Conservation (phyloP, 2,888 invertebrate species). For the Arrhopalites spinosus region DNA sequence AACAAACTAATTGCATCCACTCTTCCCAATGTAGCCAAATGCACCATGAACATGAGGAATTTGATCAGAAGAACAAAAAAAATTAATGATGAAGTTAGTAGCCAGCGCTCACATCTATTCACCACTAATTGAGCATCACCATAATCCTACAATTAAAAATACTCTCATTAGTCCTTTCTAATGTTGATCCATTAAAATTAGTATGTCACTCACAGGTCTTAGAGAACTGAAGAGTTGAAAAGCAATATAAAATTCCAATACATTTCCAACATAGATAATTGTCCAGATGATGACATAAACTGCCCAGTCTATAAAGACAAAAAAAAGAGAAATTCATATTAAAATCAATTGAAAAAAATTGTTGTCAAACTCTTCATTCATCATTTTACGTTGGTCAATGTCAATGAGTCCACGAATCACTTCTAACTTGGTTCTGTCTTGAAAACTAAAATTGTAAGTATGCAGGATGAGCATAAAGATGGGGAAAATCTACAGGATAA, state of each 20-base stretch:
- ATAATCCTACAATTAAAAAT: constrained; percentile 15
- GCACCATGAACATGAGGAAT: constrained; percentile 14
- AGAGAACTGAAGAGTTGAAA: constrained; percentile 8
- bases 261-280: constrained; percentile 8
- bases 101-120: constrained; percentile 10
- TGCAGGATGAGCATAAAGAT: constrained; percentile 10
- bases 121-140: constrained; percentile 7
- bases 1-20: constrained; percentile 10
- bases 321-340: background rate
- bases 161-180: background rate
- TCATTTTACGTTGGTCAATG: constrained; percentile 2
- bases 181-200: background rate
- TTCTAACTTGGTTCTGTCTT: constrained; percentile 1
- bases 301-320: constrained; percentile 14
- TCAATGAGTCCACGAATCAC: constrained; percentile 25
- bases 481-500: constrained; percentile 11
- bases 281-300: constrained; percentile 22
- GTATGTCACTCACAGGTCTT: constrained; percentile 20
- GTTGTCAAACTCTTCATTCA: background rate
- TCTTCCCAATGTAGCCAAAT: background rate
- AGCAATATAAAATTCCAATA: constrained; percentile 17
- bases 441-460: constrained; percentile 7
- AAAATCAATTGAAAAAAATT: background rate
- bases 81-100: constrained; percentile 11
- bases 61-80: constrained; percentile 20